Evolutionary conservation across 2,797 vertebrate species (phyloP).

Genomic region (Microcaecilia unicolor): DNA sequence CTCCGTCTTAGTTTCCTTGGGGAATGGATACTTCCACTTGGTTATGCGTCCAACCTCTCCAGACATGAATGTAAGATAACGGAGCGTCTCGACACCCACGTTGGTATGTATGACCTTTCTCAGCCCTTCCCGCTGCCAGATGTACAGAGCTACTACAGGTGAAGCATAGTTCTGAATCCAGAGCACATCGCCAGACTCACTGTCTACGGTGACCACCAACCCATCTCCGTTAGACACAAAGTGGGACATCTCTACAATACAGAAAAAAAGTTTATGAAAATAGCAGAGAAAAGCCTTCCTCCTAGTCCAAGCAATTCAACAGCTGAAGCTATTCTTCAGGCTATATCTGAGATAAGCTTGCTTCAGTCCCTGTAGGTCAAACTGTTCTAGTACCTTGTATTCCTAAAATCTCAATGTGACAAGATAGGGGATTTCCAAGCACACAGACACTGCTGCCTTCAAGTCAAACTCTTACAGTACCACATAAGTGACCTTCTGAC

Average conservation of each 20-base stretch:
- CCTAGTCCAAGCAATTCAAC: fast-evolving
- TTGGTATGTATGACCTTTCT: conserved; percentile 88
- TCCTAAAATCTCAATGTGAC: too few species aligned
- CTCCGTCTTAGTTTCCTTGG: conserved; percentile 85
- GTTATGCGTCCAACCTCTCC: conserved; percentile 93
- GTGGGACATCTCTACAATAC: conserved; percentile 79
- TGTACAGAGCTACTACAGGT: conserved; percentile 91
- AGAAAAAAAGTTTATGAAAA: conserved; percentile 5
- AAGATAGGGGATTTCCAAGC: too few species aligned
- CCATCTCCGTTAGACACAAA: conserved; percentile 95
- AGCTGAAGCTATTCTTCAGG: background rate
- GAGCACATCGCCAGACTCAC: conserved; percentile 81
- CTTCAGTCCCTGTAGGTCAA: too few species aligned
- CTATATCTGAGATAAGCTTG: background rate
- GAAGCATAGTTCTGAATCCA: conserved; percentile 97
- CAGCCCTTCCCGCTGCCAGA: conserved; percentile 90
- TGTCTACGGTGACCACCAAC: conserved; percentile 94
- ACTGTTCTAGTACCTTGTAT: background rate
- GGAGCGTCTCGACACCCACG: conserved; percentile 86
- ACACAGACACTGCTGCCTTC: too few species aligned
- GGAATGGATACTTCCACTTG: conserved; percentile 95
- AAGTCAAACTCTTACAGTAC: too few species aligned
- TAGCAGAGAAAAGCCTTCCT: background rate
- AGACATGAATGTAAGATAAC: conserved; percentile 93
- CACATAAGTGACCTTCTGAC: too few species aligned